Base-by-base conservation (phyloP, 1,140 invertebrate species). In the Philopotamus ludificatus region DNA sequence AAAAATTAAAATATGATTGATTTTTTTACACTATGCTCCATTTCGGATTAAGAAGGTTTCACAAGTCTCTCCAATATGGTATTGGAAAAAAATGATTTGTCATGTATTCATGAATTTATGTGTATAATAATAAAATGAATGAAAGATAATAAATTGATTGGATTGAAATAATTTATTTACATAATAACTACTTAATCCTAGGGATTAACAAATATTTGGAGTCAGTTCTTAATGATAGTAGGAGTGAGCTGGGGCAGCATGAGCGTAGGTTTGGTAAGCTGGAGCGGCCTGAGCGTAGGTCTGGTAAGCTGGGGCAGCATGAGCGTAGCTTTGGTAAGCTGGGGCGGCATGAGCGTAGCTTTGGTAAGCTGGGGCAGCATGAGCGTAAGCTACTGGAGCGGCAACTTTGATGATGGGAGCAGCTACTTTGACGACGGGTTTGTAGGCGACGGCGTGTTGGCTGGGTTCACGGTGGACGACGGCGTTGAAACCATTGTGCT, bases 401-500 rank as follows among this genome's bases (percentile, higher is more conserved):
- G 68, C 65, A 44, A 68, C 64, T 39, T 71, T 68, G 53, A 66
- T 9, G 15, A 65, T 70, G 22, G 77, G 70, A 22, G 79, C 72
- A 23, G 79, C 73, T 55, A 75, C 75, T 12, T 73, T 74, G 49
- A 71, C 66, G 34, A 71, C 59, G 7, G 65, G 67, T 44, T 73
- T 73, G 58, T 75, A 76, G 60, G 73, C 72, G 12, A 71, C 72
- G 53, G 79, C 75, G 20, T 79, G 76, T 44, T 79, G 74, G 20
- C 78, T 75, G 2, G 79, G 77, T 71, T 87, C 84, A 2, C 82
- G 79, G 50, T 80, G 81, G 3, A 90, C 83, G 16, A 86, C 77
- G 0, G 88, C 88, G 75, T 88, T 84, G 74, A 89, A 88, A 69
- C 88, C 88, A 71, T 83, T 86, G 72, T 89, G 82, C 22, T 86